Evolutionary conservation across 2,113 vertebrate species (phyloP).

Genomic region (Orientallactaga bullata): DNA sequence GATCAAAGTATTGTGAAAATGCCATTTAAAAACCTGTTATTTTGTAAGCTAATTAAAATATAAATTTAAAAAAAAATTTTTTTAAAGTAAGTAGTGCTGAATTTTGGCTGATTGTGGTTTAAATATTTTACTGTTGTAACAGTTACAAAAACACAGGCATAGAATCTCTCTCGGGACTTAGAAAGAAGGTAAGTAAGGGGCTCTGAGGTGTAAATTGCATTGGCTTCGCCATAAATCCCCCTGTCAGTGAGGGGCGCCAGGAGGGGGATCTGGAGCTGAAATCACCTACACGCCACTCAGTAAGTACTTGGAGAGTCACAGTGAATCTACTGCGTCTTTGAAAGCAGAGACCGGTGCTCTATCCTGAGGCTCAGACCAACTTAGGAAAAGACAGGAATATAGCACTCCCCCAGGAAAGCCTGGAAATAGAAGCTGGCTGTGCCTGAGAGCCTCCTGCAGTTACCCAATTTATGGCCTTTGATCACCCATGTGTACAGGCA

Average conservation of each 20-base stretch:
- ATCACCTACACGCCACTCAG: not conserved
- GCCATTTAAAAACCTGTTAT: no score
- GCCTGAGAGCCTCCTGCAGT: not conserved
- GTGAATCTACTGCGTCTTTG: not conserved
- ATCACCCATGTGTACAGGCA: not conserved
- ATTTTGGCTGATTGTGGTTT: not conserved
- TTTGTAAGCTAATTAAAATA: no score
- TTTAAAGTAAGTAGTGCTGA: not conserved
- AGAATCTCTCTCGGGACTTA: not conserved
- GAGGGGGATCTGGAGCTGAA: not conserved
- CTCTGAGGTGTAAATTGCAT: not conserved
- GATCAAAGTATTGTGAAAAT: no score
- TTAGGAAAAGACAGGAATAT: not conserved
- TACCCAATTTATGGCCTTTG: not conserved
- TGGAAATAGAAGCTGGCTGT: not conserved
- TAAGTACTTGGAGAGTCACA: not conserved
- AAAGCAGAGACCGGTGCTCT: slow-evolving; percentile 11
- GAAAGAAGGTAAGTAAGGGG: not conserved
- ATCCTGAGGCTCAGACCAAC: not conserved
- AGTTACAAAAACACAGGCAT: not conserved
- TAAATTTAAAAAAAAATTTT: not conserved
- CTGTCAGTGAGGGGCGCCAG: not conserved
- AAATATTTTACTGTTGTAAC: slow-evolving; percentile 15
- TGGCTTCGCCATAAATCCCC: not conserved
- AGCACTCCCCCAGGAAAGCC: not conserved